Conservation (phyloP, 2,888 invertebrate genomes). For the Zaprionus obscuricornis region DNA sequence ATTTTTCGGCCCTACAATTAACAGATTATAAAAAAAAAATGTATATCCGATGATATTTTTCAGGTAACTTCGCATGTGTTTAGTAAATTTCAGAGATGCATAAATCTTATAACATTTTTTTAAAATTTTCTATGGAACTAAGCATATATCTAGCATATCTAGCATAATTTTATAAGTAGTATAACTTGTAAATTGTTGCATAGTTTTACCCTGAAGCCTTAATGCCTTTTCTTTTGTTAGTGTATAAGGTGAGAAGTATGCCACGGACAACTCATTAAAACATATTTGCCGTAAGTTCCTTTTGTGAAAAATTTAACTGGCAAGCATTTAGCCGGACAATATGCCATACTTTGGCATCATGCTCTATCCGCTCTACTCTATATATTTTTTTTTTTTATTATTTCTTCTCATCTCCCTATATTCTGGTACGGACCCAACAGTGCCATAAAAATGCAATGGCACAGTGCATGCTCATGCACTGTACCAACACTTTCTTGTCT, state of each 20-base stretch:
- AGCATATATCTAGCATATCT: no score
- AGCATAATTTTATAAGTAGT: no score
- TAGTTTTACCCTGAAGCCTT: background rate
- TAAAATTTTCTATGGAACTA: no score
- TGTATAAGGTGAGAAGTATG: constrained; percentile 1
- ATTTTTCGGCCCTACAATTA: no score
- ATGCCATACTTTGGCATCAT: constrained; percentile 1
- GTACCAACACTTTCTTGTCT: no score
- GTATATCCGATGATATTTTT: no score
- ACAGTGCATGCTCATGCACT: constrained; percentile 16
- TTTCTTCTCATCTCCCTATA: background rate
- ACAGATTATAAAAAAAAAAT: no score
- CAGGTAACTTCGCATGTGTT: no score
- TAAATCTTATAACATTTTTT: no score
- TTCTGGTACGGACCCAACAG: constrained; percentile 6
- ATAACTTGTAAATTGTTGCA: background rate
- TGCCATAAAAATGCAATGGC: constrained; percentile 35
- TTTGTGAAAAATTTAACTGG: constrained; percentile 39
- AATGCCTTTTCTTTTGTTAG: background rate
- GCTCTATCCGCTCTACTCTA: no score
- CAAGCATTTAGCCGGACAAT: constrained; percentile 39
- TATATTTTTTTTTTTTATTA: no score
- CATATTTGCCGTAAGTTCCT: constrained; percentile 48
- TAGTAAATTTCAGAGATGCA: no score
- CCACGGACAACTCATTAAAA: constrained; percentile 51